Base-by-base conservation (phyloP, 2,113 vertebrate species). In the Mobula hypostoma region DNA sequence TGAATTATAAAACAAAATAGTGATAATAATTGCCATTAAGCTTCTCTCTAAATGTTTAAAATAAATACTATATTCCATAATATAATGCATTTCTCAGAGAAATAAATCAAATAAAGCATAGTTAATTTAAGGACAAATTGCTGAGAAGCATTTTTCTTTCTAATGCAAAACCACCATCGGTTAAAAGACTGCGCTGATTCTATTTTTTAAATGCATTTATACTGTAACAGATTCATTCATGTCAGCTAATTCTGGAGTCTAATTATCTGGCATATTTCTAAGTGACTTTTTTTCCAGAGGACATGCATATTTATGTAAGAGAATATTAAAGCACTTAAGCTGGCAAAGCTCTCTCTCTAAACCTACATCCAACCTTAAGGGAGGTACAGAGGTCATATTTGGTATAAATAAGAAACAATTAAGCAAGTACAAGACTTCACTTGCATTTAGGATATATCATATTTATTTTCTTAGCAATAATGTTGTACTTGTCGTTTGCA, bases 1-100 rank as follows among this genome's bases (percentile, higher is more conserved):
- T 63, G 29, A n/a, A 88, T 63, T n/a, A 88, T n/a, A 63, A 93
- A 93, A 74, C 90, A 48, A 93, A 83, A 72, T 48, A 19, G 88
- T 72, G 32, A 36, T 63, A 93, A 66, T 36, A 32, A 74, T 48
- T 48, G n/a, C 17, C 32, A 93, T 48, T 27, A 74, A 74, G 72
- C 7, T 27, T 74, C 36, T 5, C 36, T 56, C 19, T 27, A 36
- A 21, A 93, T 17, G 56, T 93, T 72, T 93, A 93, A 72, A 14
- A 14, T 74, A 74, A 88, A 88, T 88, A 88, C 14, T 15, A n/a
- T 27, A 58, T 88, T 63, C 27, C 85, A 87, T 87, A 87, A 87
- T 48, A 66, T 56, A 83, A 83, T 63, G 29, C 29, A 63, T 88
- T 88, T 88, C 63, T 27, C 7, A 15, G 5, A 63, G 11, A 88